Evolutionary conservation across 2,888 invertebrate species (phyloP), one percentile per base, ranked within the genome.

Genomic region (Pocota personata): DNA sequence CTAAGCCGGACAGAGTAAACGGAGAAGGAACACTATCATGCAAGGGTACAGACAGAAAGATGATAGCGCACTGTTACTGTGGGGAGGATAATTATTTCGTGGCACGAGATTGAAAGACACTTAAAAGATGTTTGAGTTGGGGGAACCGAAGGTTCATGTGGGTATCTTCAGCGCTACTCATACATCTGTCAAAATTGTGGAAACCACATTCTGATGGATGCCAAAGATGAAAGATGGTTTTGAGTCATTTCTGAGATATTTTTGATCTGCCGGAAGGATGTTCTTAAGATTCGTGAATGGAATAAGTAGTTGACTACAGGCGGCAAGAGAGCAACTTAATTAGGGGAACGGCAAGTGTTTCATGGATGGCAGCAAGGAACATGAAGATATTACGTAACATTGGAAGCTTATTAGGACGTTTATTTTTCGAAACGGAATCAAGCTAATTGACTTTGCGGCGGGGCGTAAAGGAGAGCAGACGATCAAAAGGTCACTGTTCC

Each of bases 91-190:
- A 86, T 82, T 86, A 86, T 86, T 66, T 72, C 43, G 66, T 82
- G 82, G 86, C 86, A 86, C 86, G 86, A 86, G 86, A 86, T 86
- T 82, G 82, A 77, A 77, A 77, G 69, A 76, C 58, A 84, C 75
- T 76, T 71, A 66, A 66, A 46, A 83, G 66, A 35, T 82, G 76
- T 64, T 80, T 57, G 37, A 62, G 46, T 48, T 62, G 60, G 55
- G 32, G 19, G 46, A 35, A 30, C 60, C 43, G 19, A 71, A 27
- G 57, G 55, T 60, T 27, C 24, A 24, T 27, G 60, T 35, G 43
- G 37, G 32, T 46, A 4, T 58, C 48, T 76, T 35, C 40, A 66
- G 8, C 12, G 43, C 21, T 58, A 21, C 80, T 84, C 79, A 75
- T 69, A 64, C 79, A 84, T 71, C 84, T 84, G 84, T 84, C 84